Evolutionary conservation across 2,797 vertebrate species (phyloP), one percentile per base, ranked within the genome.

Genomic region (Lutjanus argentimaculatus): DNA sequence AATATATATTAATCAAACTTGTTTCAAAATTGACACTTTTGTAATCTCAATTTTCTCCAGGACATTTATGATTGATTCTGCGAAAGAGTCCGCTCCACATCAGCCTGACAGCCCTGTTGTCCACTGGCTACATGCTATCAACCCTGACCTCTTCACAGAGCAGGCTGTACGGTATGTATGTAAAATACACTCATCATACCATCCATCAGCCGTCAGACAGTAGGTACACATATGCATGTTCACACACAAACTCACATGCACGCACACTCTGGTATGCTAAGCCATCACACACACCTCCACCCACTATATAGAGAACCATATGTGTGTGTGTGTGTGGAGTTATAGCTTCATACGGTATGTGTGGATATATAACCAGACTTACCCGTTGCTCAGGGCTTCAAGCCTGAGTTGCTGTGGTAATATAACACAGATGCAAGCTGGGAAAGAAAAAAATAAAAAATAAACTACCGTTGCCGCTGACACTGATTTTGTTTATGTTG

Each of bases 61-160:
- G 90, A 91, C 86, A 67, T 97, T 97, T 93, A 85, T 95, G 83
- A 88, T 80, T 83, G 91, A 84, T 72, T 79, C 91, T 82, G 84
- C 53, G 49, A 93, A 69, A 68, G 75, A 86, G 48, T 75, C 73
- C 17, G 83, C 68, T 46, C 70, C 55, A 80, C 79, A 86, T 51
- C 88, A 81, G 74, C n/a, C 86, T 56, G 88, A 86, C 67, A 88
- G 83, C 63, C 85, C 90, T 66, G 91, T 91, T 45, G 87, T 95
- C 45, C 91, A 90, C 40, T 99, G 98, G 98, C 84, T 98, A 56
- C 95, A 91, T 70, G 96, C 94, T 78, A 91, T 99, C 81, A 91
- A 96, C 64, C 94, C 96, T 17, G 93, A 95, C 72, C 88, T 95
- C 67, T 96, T 95, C 90, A 87, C 94, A 30, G 87, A 92, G 55